Percentiles rank a stretch among this genome's conserved stretches.
Evolutionary conservation across 1,140 invertebrate species (phyloP).

Genomic region (Pseudomyrmex sp.): DNA sequence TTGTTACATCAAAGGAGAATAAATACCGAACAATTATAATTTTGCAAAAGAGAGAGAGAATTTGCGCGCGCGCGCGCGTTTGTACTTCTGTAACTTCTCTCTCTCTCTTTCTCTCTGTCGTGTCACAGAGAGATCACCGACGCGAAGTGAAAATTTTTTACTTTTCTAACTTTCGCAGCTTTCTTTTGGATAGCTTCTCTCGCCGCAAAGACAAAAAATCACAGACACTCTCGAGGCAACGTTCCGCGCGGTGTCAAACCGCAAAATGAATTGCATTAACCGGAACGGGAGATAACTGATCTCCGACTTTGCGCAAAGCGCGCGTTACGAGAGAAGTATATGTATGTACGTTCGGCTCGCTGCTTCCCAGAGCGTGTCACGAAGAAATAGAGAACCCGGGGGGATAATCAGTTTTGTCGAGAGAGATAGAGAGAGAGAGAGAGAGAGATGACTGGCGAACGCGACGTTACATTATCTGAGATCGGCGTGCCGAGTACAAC

Average conservation of each 20-base stretch:
- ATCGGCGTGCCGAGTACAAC: constrained; percentile 38
- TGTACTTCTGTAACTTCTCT: not conserved
- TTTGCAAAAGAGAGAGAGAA: not conserved
- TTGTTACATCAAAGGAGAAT: not conserved
- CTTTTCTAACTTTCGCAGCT: not conserved
- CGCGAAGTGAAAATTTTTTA: not conserved
- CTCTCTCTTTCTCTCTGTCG: too few species aligned
- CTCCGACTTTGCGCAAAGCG: not conserved
- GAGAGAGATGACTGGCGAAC: constrained; percentile 26
- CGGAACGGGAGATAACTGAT: constrained; percentile 11
- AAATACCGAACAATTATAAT: constrained; percentile 4
- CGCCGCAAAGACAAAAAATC: not conserved
- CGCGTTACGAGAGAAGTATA: constrained; percentile 1
- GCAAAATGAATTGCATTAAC: constrained; percentile 32
- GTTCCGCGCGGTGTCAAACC: not conserved
- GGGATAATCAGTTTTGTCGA: constrained; percentile 48
- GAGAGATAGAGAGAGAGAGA: not conserved
- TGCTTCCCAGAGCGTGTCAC: constrained; percentile 14
- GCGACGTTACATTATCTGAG: constrained; percentile 47
- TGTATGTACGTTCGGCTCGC: not conserved
- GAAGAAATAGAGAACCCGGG: constrained; percentile 18
- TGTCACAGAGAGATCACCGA: too few species aligned
- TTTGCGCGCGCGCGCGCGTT: not conserved
- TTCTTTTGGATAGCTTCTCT: not conserved
- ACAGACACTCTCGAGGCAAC: not conserved